phyloP scores from a whole-genome alignment of 2,888 invertebrate species.

The Syritta pipiens region DNA sequence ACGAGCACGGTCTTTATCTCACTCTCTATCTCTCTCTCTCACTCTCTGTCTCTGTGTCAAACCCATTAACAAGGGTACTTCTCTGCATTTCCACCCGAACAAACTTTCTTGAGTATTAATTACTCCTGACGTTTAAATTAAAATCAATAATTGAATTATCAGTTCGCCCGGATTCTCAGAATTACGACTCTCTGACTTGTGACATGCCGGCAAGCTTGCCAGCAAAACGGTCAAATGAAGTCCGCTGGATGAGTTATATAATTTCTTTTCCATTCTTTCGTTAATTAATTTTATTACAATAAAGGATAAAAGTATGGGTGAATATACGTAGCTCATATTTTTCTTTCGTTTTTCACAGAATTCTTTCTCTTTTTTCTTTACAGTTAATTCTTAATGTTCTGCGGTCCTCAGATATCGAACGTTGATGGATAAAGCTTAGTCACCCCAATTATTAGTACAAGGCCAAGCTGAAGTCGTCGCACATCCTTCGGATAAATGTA shows the following conservation, averaged over 20 bases:
- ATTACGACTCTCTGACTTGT: slow-evolving; percentile 32
- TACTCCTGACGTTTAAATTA: slow-evolving; percentile 53
- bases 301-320: slow-evolving; percentile 9
- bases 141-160: slow-evolving; percentile 60
- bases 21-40: slow-evolving; percentile 11
- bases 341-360: neutral
- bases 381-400: slow-evolving; percentile 11
- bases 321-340: slow-evolving; percentile 9
- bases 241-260: slow-evolving; percentile 17
- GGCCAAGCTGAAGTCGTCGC: neutral
- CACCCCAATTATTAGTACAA: slow-evolving; percentile 24
- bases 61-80: slow-evolving; percentile 50
- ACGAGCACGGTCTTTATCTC: too few species aligned
- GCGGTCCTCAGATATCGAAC: slow-evolving; percentile 29
- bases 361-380: neutral
- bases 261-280: slow-evolving; percentile 5
- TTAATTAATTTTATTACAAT: slow-evolving; percentile 39
- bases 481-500: slow-evolving; percentile 28
- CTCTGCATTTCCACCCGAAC: slow-evolving; percentile 40
- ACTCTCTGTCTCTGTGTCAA: too few species aligned
- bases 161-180: slow-evolving; percentile 17
- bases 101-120: slow-evolving; percentile 42
- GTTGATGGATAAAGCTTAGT: slow-evolving; percentile 39
- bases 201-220: slow-evolving; percentile 11
- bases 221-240: slow-evolving; percentile 5